Evolutionary conservation across 2,797 vertebrate species (phyloP).

Genomic region (Coregonus suidteri): DNA sequence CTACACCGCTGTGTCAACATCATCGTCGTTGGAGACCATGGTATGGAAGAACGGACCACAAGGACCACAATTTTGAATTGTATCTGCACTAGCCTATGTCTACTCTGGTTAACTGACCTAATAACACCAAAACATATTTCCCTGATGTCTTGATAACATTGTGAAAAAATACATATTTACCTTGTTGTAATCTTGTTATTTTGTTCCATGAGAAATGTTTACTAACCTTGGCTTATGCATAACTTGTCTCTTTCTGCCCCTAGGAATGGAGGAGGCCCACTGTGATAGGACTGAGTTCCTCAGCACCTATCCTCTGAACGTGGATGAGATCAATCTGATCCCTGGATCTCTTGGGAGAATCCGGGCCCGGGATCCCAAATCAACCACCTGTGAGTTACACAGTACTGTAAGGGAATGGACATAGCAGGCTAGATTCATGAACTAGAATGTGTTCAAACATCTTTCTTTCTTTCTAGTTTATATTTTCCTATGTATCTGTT

Average conservation of each 20-base stretch:
- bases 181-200: background rate
- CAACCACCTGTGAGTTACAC: constrained; percentile 82
- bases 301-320: constrained; percentile 87
- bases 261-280: constrained; percentile 96
- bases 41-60: constrained; percentile 62
- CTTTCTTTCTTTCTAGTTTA: background rate
- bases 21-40: constrained; percentile 96
- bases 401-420: background rate
- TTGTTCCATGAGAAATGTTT: background rate
- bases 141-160: no score
- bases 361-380: constrained; percentile 83
- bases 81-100: background rate
- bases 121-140: no score
- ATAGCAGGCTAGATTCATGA: background rate
- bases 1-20: constrained; percentile 95
- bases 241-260: background rate
- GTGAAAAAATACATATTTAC: no score
- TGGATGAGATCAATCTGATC: constrained; percentile 87
- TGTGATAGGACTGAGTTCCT: constrained; percentile 94
- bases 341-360: constrained; percentile 91
- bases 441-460: background rate
- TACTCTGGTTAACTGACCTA: background rate
- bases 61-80: background rate
- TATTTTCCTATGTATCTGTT: background rate
- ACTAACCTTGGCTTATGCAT: background rate